Percentiles rank a stretch among this genome's conserved stretches.
These are phyloP conservation scores for Epinephelus awoara DNA, from an alignment of 2,797 vertebrate genomes.

Conservation along the genomic window DNA sequence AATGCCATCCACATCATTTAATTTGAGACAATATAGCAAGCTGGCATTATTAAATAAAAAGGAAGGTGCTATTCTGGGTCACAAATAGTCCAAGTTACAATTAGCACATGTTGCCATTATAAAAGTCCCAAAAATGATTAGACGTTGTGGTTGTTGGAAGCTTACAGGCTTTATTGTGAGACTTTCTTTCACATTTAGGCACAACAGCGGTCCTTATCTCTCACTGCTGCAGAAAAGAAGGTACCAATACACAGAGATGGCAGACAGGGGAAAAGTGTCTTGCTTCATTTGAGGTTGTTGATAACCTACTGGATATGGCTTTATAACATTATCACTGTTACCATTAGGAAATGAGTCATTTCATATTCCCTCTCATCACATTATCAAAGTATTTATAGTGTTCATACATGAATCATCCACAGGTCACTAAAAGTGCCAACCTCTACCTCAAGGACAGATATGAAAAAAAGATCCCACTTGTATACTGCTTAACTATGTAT, in stretches of 20 bases:
- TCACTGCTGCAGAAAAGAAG: not conserved
- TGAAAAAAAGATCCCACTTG: conserved; percentile 20
- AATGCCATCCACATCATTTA: not conserved
- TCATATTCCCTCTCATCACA: conserved; percentile 50
- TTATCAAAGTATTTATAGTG: conserved; percentile 60
- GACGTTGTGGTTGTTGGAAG: not conserved
- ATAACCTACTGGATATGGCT: conserved; percentile 51
- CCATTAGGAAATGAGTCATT: conserved; percentile 57
- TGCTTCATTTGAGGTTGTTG: conserved; percentile 39
- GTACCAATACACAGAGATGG: conserved; percentile 4
- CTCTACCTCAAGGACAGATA: conserved; percentile 31
- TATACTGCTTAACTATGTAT: conserved; percentile 21
- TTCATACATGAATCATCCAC: conserved; percentile 56
- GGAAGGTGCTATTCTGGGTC: not conserved
- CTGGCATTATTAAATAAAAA: not conserved
- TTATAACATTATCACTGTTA: conserved; percentile 39
- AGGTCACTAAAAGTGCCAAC: conserved; percentile 36
- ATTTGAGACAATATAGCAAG: not conserved
- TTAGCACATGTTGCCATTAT: not conserved
- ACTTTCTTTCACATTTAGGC: conserved; percentile 43
- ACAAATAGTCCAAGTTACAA: not conserved
- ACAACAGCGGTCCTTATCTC: conserved; percentile 1
- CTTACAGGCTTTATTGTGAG: conserved; percentile 60
- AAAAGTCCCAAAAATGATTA: not conserved
- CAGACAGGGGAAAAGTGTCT: conserved; percentile 22